A percentile compares a stretch with the other conserved stretches of the same genome.
These are phyloP conservation scores for Xestoiulus laeticollis DNA, from an alignment of 2,888 invertebrate species.

Conservation along the genomic window DNA sequence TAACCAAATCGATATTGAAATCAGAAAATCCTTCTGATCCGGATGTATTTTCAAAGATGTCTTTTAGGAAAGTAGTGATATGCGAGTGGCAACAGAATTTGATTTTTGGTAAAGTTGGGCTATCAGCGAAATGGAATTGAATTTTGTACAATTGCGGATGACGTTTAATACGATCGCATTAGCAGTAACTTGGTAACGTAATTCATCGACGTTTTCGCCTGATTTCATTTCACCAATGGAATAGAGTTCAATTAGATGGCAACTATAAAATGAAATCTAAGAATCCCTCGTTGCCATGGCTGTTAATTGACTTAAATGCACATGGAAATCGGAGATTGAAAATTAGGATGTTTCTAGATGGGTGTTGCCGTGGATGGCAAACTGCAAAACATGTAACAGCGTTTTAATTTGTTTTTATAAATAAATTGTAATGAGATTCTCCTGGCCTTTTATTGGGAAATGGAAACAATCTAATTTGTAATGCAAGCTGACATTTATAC, in stretches of 20 bases:
- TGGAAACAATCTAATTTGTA: conserved; percentile 28
- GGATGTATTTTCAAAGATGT: conserved; percentile 3
- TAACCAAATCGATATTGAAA: neutral
- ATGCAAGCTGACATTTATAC: conserved; percentile 18
- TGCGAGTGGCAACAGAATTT: neutral
- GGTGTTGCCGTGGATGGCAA: neutral
- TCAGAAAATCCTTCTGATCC: neutral
- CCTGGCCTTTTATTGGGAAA: conserved; percentile 27
- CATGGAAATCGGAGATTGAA: conserved; percentile 11
- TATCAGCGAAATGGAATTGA: conserved; percentile 15
- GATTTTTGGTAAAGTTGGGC: neutral
- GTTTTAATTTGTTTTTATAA: conserved; percentile 33
- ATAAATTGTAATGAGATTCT: conserved; percentile 33
- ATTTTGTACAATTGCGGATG: conserved; percentile 20
- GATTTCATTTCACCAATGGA: neutral
- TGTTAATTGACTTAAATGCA: conserved; percentile 25
- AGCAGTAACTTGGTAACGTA: conserved; percentile 23
- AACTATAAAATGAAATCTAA: neutral
- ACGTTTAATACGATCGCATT: conserved; percentile 21
- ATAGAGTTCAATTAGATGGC: conserved; percentile 14
- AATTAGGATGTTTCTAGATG: neutral
- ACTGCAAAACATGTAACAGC: neutral
- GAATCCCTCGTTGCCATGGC: neutral
- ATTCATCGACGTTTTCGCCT: neutral
- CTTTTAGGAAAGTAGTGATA: neutral